These are phyloP conservation scores for Athrips mouffetella DNA, from an alignment of 2,888 invertebrate species.

Conservation along the genomic window DNA sequence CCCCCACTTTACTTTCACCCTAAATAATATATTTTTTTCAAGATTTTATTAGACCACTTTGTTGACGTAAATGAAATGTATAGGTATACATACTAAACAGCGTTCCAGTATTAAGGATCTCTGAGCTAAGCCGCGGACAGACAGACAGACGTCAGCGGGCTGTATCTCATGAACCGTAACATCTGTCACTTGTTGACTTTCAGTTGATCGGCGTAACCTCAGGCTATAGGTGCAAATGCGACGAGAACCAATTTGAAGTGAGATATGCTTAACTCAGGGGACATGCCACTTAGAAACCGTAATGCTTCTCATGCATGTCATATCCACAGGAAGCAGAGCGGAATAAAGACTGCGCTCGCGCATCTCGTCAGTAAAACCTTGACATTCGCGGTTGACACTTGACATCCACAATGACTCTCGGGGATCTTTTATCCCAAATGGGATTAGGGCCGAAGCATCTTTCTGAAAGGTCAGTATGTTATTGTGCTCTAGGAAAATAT, in stretches of 20 bases:
- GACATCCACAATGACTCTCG: slow-evolving; percentile 49
- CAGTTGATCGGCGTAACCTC: too few relatives aligned
- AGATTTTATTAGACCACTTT: too few relatives aligned
- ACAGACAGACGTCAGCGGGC: too few relatives aligned
- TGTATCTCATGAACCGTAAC: too few relatives aligned
- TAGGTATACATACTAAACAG: too few relatives aligned
- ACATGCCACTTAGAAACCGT: slow-evolving; percentile 40
- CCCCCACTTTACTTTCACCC: too few relatives aligned
- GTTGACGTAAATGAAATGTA: too few relatives aligned
- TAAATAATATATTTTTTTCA: too few relatives aligned
- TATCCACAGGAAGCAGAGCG: slow-evolving; percentile 50
- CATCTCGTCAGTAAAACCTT: slow-evolving; percentile 53
- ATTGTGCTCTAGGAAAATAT: neutral
- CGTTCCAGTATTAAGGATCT: too few relatives aligned
- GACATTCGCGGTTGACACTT: slow-evolving; percentile 43
- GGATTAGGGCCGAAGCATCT: slow-evolving; percentile 56
- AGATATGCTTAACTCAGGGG: neutral
- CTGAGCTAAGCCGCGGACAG: too few relatives aligned
- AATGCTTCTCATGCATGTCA: slow-evolving; percentile 39
- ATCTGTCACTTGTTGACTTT: too few relatives aligned
- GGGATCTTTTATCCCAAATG: slow-evolving; percentile 56
- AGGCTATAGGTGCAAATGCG: too few relatives aligned
- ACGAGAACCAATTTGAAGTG: neutral
- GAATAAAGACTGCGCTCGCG: slow-evolving; percentile 37
- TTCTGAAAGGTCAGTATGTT: slow-evolving; percentile 55